Percentiles rank a stretch among this genome's conserved stretches.
phyloP scores from a whole-genome alignment of 2,797 vertebrate genomes.

The Chelidonichthys spinosus region DNA sequence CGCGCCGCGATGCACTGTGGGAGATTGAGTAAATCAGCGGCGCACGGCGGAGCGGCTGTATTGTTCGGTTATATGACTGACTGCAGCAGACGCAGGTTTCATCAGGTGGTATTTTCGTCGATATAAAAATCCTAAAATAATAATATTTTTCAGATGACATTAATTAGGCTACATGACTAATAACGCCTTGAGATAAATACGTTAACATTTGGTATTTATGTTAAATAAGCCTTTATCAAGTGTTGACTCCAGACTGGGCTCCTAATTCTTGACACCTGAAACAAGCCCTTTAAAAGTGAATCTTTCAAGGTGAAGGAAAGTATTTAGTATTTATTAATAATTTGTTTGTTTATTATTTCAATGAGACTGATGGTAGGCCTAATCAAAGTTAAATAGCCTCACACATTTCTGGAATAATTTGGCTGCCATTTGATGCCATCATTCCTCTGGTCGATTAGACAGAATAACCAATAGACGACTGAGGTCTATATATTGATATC shows the following conservation, averaged over 20 bases:
- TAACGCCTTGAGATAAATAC: neutral
- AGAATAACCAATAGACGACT: slow-evolving; percentile 37
- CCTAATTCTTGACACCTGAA: no score
- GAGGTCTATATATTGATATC: slow-evolving; percentile 44
- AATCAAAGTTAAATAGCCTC: neutral
- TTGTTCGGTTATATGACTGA: neutral
- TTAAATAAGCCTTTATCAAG: no score
- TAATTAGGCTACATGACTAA: neutral
- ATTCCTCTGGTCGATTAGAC: slow-evolving; percentile 61
- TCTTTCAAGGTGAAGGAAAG: no score
- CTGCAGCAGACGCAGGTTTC: neutral
- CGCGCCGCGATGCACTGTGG: slow-evolving; percentile 63
- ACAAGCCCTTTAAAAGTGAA: neutral
- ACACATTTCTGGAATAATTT: slow-evolving; percentile 2
- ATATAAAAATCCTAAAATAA: neutral
- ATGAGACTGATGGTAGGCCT: neutral
- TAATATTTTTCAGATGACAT: neutral
- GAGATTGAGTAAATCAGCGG: slow-evolving; percentile 45
- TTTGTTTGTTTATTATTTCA: neutral
- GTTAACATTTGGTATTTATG: neutral
- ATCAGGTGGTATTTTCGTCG: neutral
- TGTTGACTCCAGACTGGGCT: neutral
- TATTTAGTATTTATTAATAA: neutral
- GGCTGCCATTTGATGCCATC: slow-evolving; percentile 55
- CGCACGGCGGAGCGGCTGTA: neutral